Evolutionary conservation across 2,888 invertebrate species (phyloP).

Genomic region (Megastigmus dorsalis): DNA sequence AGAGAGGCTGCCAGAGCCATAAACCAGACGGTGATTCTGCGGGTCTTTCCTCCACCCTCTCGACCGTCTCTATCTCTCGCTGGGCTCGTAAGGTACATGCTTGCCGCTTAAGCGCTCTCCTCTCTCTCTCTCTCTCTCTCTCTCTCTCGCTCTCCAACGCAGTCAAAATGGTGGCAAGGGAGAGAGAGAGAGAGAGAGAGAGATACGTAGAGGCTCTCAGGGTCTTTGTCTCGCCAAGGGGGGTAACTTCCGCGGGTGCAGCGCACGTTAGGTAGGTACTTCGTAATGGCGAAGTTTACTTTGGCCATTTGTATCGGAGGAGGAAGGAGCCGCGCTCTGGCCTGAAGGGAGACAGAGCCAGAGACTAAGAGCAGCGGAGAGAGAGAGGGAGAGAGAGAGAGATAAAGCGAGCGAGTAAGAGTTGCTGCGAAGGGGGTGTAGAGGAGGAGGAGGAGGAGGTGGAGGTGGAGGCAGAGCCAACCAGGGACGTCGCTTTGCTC

Average conservation of each 20-base stretch:
- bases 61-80: conserved; percentile 10
- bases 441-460: conserved; percentile 10
- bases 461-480: conserved; percentile 45
- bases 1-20: conserved; percentile 44
- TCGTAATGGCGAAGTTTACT: conserved; percentile 74
- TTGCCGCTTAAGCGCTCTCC: conserved; percentile 17
- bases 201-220: conserved; percentile 24
- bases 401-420: conserved; percentile 48
- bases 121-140: not conserved
- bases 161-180: conserved; percentile 25
- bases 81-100: conserved; percentile 33
- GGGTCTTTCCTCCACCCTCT: conserved; percentile 42
- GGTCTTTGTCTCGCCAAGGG: conserved; percentile 37
- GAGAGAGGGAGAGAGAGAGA: conserved; percentile 18
- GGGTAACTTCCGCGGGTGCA: conserved; percentile 48
- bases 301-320: conserved; percentile 71
- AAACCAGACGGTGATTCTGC: conserved; percentile 52
- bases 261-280: conserved; percentile 56
- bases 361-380: not conserved
- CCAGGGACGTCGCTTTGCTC: conserved; percentile 55
- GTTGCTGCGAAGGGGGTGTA: conserved; percentile 15
- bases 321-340: conserved; percentile 38
- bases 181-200: too few species aligned
- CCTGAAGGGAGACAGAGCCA: not conserved
- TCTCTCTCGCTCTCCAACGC: not conserved